phyloP scores from a whole-genome alignment of 2,113 vertebrate species.

The Girardinichthys multiradiatus region DNA sequence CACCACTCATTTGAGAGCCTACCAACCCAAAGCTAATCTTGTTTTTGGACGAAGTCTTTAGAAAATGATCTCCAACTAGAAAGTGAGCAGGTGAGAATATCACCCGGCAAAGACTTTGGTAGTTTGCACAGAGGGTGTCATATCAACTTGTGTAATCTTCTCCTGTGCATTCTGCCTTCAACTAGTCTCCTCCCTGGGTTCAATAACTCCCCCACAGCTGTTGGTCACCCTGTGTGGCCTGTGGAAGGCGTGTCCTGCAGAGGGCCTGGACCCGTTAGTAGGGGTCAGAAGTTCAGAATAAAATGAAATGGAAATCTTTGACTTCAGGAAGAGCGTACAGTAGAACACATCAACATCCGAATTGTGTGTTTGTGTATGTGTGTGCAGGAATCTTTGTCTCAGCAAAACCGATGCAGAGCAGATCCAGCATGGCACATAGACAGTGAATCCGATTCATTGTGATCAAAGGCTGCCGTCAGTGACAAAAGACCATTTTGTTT shows the following conservation, averaged over 20 bases:
- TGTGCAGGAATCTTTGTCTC: slow-evolving; percentile 9
- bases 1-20: slow-evolving; percentile 49
- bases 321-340: slow-evolving; percentile 39
- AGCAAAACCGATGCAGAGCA: slow-evolving; percentile 33
- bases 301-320: slow-evolving; percentile 64
- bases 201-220: slow-evolving; percentile 54
- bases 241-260: slow-evolving; percentile 54
- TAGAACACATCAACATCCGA: slow-evolving; percentile 42
- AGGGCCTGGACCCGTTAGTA: slow-evolving; percentile 26
- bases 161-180: slow-evolving; percentile 36
- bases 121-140: slow-evolving; percentile 34
- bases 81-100: slow-evolving; percentile 42
- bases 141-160: slow-evolving; percentile 48
- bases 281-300: slow-evolving; percentile 76
- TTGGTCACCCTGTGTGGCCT: slow-evolving; percentile 66
- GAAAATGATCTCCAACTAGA: slow-evolving; percentile 28
- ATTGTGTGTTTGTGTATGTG: background rate
- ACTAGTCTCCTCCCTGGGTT: slow-evolving; percentile 31
- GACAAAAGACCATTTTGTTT: slow-evolving; percentile 79
- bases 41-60: slow-evolving; percentile 38
- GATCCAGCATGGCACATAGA: slow-evolving; percentile 62
- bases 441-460: slow-evolving; percentile 68
- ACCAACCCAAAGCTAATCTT: slow-evolving; percentile 41
- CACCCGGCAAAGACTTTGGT: slow-evolving; percentile 25
- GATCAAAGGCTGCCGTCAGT: slow-evolving; percentile 76